A percentile compares a stretch with the other conserved stretches of the same genome.
Conservation (phyloP, 2,113 vertebrate genomes). For the Ginglymostoma cirratum region DNA sequence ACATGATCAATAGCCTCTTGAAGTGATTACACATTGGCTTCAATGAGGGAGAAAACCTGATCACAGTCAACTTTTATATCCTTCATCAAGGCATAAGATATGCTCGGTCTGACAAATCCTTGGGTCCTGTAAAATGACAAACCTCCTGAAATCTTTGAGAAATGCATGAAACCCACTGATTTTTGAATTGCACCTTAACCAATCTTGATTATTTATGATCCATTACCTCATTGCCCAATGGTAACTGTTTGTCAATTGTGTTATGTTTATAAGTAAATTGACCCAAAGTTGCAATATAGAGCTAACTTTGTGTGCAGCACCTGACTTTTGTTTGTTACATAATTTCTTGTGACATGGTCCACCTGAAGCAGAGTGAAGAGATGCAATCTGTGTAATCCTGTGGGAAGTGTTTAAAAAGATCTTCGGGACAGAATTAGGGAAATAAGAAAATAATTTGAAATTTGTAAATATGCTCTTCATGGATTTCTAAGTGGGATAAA, state of each 20-base stretch:
- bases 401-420: not conserved
- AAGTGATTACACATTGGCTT: not conserved
- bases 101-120: not conserved
- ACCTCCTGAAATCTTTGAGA: not conserved
- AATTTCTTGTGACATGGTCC: not conserved
- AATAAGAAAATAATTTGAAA: not conserved
- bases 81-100: not conserved
- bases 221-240: not conserved
- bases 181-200: not conserved
- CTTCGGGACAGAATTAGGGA: not conserved
- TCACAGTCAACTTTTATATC: not conserved
- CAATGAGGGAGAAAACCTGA: not conserved
- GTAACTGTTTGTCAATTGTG: not conserved
- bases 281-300: not conserved
- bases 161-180: not conserved
- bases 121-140: not conserved
- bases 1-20: not conserved
- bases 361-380: not conserved
- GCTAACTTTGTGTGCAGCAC: not conserved
- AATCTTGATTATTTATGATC: not conserved
- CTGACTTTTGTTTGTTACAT: not conserved
- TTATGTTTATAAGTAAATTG: not conserved
- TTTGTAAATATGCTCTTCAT: not conserved
- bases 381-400: not conserved
- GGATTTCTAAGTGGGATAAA: not conserved